Evolutionary conservation across 2,797 vertebrate species (phyloP).

Genomic region (Novumbra hubbsi): DNA sequence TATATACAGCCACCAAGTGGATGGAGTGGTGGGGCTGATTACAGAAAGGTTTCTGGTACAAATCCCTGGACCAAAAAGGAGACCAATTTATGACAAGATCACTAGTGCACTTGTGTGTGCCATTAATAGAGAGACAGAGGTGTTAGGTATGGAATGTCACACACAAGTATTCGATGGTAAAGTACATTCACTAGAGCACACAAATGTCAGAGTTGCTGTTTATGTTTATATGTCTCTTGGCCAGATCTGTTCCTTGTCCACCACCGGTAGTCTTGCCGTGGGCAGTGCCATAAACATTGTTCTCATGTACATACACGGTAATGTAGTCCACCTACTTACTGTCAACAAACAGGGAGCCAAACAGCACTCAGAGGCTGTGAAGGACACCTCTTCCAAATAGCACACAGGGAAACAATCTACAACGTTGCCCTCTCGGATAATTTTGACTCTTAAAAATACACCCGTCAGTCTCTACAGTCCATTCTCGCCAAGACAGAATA

Average conservation of each 20-base stretch:
- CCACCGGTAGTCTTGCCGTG: not conserved
- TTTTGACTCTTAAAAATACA: not conserved
- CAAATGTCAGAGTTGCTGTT: not conserved
- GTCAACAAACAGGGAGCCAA: not conserved
- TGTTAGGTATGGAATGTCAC: not conserved
- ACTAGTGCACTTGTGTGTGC: not conserved
- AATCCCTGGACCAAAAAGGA: too few relatives aligned
- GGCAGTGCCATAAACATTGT: not conserved
- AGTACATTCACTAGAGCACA: not conserved
- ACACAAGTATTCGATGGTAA: too few relatives aligned
- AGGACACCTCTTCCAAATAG: not conserved
- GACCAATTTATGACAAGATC: too few relatives aligned
- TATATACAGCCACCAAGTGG: not conserved
- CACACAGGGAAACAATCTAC: not conserved
- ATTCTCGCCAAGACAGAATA: too few relatives aligned
- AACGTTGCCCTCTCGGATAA: not conserved
- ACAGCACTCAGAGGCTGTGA: not conserved
- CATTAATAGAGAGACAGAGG: not conserved
- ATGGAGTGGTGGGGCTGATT: too few relatives aligned
- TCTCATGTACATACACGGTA: slow-evolving; percentile 2
- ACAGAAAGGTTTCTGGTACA: too few relatives aligned
- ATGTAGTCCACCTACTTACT: slow-evolving; percentile 7
- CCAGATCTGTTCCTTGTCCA: not conserved
- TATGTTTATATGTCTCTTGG: not conserved
- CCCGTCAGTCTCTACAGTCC: too few relatives aligned